Evolutionary conservation across 2,113 vertebrate species (phyloP), one percentile per base, ranked within the genome.

Genomic region (Sceloporus undulatus): DNA sequence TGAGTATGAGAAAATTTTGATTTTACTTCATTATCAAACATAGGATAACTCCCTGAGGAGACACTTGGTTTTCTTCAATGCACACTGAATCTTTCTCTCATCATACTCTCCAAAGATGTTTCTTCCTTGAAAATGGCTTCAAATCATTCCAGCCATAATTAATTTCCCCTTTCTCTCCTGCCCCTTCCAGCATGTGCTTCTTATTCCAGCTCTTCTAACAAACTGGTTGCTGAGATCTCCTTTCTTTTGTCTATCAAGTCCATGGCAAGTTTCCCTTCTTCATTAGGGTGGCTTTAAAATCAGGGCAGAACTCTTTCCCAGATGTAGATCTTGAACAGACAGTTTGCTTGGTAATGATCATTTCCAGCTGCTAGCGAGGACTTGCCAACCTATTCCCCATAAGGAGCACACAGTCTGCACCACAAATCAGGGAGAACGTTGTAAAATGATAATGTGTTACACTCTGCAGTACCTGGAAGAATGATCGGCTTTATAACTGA

Each of bases 281-380:
- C 95, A 96, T 97, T 95, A 97, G 91, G 90, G 94, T 93, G 94
- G 93, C 96, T 97, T 97, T 29, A 96, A 97, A 97, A 95, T 94
- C 96, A 95, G 94, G 90, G 82, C 81, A 96, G 97, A 98, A 97
- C 97, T 98, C 96, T 97, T 98, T 98, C 97, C 98, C 98, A 98
- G 98, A 98, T 98, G 98, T 98, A 97, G 96, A 95, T 97, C 97
- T 40, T 96, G 97, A 97, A 97, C 97, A 98, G 98, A 98, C 98
- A 98, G 97, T 98, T 99, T 99, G 98, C 97, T 96, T 97, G 97
- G 96, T 95, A 21, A 90, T 98, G 98, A 99, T 99, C 97, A 97
- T 97, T 99, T 99, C 98, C 99, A 99, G 99, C 98, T 99, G 98
- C 97, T 96, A 25, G 96, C 96, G 94, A 96, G 92, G 75, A 85